Conservation (phyloP, 2,113 vertebrate genomes). For the Melanerpes formicivorus region DNA sequence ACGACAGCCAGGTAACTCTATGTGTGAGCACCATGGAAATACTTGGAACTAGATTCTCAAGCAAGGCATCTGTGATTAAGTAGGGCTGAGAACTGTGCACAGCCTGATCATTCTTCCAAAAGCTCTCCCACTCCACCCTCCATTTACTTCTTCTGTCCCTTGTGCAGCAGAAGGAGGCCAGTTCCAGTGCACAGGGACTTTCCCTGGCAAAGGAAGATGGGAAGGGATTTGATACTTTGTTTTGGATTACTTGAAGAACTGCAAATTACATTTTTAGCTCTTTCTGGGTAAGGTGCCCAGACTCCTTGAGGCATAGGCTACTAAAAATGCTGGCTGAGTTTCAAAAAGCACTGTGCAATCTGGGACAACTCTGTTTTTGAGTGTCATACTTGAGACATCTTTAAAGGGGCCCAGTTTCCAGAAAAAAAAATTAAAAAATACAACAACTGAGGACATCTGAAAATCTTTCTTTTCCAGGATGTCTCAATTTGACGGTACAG, state of each 20-base stretch:
- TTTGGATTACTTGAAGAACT: slow-evolving; percentile 60
- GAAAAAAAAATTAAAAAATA: not conserved
- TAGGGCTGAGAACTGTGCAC: slow-evolving; percentile 4
- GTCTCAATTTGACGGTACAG: not conserved
- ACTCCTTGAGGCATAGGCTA: slow-evolving; percentile 46
- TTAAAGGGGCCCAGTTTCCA: slow-evolving; percentile 40
- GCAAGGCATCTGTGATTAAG: slow-evolving; percentile 46
- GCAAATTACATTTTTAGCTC: slow-evolving; percentile 63
- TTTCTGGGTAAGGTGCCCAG: slow-evolving; percentile 63
- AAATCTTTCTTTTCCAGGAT: slow-evolving; percentile 26
- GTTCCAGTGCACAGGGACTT: not conserved
- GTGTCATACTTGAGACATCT: not conserved
- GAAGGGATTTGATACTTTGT: slow-evolving; percentile 62
- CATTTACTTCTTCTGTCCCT: slow-evolving; percentile 47
- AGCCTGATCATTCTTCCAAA: slow-evolving; percentile 52
- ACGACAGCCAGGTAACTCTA: not conserved
- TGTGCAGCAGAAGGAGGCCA: slow-evolving; percentile 14
- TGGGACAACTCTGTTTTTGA: slow-evolving; percentile 12
- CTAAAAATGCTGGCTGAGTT: slow-evolving; percentile 48
- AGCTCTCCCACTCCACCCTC: slow-evolving; percentile 45
- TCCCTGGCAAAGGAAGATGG: slow-evolving; percentile 37
- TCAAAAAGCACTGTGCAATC: slow-evolving; percentile 4
- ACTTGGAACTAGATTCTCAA: slow-evolving; percentile 4
- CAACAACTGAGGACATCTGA: not conserved
- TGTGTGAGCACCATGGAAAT: slow-evolving; percentile 46